phyloP scores from a whole-genome alignment of 2,113 vertebrate genomes.

The Oryzias woworae region DNA sequence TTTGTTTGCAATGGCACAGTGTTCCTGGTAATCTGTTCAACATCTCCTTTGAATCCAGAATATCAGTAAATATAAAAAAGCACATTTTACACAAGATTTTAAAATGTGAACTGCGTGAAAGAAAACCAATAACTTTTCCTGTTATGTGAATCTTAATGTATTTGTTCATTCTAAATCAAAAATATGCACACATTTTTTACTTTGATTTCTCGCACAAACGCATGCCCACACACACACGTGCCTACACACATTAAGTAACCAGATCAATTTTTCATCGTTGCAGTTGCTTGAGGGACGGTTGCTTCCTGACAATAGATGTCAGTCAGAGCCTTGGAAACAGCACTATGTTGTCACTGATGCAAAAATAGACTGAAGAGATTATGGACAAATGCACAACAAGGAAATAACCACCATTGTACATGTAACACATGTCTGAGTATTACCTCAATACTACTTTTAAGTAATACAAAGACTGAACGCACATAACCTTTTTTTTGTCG shows the following conservation, averaged over 20 bases:
- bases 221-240: too few relatives aligned
- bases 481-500: too few relatives aligned
- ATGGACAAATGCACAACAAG: slow-evolving; percentile 44
- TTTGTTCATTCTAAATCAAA: too few relatives aligned
- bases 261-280: slow-evolving; percentile 39
- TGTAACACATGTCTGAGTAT: neutral
- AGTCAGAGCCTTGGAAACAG: slow-evolving; percentile 44
- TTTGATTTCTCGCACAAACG: too few relatives aligned
- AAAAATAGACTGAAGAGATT: slow-evolving; percentile 60
- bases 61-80: neutral
- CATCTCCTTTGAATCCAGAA: neutral
- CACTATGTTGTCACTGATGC: slow-evolving; percentile 43
- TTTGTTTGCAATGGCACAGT: neutral
- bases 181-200: too few relatives aligned
- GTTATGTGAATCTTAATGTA: too few relatives aligned
- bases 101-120: too few relatives aligned
- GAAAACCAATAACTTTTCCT: too few relatives aligned
- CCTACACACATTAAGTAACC: too few relatives aligned
- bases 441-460: too few relatives aligned
- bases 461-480: too few relatives aligned
- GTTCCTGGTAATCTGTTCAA: neutral
- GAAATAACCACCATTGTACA: slow-evolving; percentile 26
- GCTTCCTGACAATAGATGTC: slow-evolving; percentile 5
- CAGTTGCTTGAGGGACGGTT: slow-evolving; percentile 28
- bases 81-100: too few relatives aligned